Evolutionary conservation across 2,113 vertebrate species (phyloP).

Genomic region (Hypanus sabinus): DNA sequence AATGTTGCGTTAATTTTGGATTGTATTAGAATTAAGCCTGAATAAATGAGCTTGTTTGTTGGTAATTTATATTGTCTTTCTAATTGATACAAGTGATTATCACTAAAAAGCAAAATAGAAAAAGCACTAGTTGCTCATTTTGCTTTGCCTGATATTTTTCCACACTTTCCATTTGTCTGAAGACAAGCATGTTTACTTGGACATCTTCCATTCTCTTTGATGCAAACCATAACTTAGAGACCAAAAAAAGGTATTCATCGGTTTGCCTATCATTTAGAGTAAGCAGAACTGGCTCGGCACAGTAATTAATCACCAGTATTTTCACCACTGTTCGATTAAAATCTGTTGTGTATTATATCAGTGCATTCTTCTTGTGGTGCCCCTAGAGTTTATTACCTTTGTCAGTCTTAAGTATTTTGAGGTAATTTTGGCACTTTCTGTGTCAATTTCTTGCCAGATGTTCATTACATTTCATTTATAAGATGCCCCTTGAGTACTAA

Average conservation of each 20-base stretch:
- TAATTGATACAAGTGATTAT: neutral
- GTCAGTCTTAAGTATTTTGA: neutral
- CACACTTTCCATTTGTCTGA: neutral
- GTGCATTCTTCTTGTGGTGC: neutral
- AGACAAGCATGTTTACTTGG: neutral
- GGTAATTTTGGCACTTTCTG: neutral
- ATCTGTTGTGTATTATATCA: neutral
- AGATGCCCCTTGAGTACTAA: constrained; percentile 48
- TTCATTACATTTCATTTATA: constrained; percentile 44
- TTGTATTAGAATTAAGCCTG: neutral
- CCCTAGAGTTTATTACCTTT: neutral
- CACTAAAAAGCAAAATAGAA: neutral
- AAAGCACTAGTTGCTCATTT: neutral
- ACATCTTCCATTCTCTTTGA: neutral
- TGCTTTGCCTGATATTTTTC: neutral
- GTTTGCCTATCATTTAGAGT: neutral
- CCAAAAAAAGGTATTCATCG: neutral
- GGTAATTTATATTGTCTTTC: neutral
- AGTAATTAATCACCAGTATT: neutral
- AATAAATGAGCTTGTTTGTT: neutral
- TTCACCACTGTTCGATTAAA: neutral
- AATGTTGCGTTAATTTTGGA: neutral
- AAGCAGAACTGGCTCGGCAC: neutral
- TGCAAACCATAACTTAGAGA: neutral
- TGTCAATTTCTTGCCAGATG: constrained; percentile 28